Evolutionary conservation across 2,888 invertebrate species (phyloP).

Genomic region (Ischnus inquisitorius): DNA sequence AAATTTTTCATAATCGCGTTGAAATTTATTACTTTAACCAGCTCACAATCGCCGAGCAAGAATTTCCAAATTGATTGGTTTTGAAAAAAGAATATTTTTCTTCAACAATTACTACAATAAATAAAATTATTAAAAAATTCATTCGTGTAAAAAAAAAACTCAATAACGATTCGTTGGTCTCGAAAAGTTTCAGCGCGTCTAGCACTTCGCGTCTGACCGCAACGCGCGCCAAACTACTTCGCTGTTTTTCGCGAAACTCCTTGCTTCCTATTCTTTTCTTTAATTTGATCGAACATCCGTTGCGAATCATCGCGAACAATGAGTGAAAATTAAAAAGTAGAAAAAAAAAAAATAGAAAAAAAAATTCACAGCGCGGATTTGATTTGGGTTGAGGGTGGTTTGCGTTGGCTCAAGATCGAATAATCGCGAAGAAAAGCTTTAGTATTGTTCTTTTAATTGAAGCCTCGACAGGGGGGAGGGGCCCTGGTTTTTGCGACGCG

Average conservation of each 20-base stretch:
- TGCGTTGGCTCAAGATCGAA: slow-evolving; percentile 4
- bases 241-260: slow-evolving; percentile 13
- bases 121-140: background rate
- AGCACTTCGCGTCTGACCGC: slow-evolving; percentile 47
- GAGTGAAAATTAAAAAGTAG: slow-evolving; percentile 23
- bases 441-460: slow-evolving; percentile 62
- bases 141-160: background rate
- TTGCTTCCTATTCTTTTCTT: background rate
- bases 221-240: slow-evolving; percentile 49
- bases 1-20: too few species aligned
- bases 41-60: background rate
- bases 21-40: too few species aligned
- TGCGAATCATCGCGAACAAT: slow-evolving; percentile 37
- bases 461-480: background rate
- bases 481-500: slow-evolving; percentile 28
- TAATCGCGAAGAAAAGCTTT: slow-evolving; percentile 28
- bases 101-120: background rate
- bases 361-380: background rate
- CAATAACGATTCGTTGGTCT: background rate
- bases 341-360: background rate
- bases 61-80: background rate
- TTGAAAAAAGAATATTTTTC: background rate
- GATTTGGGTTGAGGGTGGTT: slow-evolving; percentile 47
- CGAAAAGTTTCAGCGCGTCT: slow-evolving; percentile 9
- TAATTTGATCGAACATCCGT: background rate